A percentile compares a stretch with the other conserved stretches of the same genome.
Evolutionary conservation across 1,140 invertebrate species (phyloP).

Genomic region (Drosophila kohkoa): DNA sequence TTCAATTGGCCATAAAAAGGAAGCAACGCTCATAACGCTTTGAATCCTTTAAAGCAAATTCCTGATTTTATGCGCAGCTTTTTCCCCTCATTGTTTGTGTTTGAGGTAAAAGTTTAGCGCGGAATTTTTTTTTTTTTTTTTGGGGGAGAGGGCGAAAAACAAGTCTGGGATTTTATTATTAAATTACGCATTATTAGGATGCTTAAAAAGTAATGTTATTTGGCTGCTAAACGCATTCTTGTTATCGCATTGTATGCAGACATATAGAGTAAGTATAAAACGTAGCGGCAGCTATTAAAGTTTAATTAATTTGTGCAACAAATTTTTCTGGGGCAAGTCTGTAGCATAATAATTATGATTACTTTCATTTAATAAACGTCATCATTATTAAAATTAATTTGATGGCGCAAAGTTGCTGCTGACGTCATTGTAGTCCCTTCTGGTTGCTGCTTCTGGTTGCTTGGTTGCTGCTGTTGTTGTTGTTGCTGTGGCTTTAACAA

Average conservation of each 20-base stretch:
- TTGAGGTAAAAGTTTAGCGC: not conserved
- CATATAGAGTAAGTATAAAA: not conserved
- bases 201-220: constrained; percentile 9
- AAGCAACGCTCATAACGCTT: constrained; percentile 5
- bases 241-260: constrained; percentile 10
- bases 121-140: not conserved
- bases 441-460: constrained; percentile 14
- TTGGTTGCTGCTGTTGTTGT: not conserved
- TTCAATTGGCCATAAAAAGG: constrained; percentile 13
- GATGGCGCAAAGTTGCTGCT: constrained; percentile 52
- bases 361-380: constrained; percentile 52
- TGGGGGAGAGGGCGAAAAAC: not conserved
- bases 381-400: constrained; percentile 57
- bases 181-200: constrained; percentile 11
- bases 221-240: constrained; percentile 22
- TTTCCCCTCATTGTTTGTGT: not conserved
- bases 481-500: constrained; percentile 34
- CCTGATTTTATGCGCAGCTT: constrained; percentile 4
- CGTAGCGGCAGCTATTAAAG: constrained; percentile 14
- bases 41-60: constrained; percentile 6
- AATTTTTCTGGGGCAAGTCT: constrained; percentile 28
- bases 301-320: constrained; percentile 42
- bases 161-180: constrained; percentile 5
- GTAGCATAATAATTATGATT: constrained; percentile 40
- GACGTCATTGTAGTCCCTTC: constrained; percentile 12